These are phyloP conservation scores for Varanus komodoensis DNA, from an alignment of 2,113 vertebrate genomes.

Conservation along the genomic window DNA sequence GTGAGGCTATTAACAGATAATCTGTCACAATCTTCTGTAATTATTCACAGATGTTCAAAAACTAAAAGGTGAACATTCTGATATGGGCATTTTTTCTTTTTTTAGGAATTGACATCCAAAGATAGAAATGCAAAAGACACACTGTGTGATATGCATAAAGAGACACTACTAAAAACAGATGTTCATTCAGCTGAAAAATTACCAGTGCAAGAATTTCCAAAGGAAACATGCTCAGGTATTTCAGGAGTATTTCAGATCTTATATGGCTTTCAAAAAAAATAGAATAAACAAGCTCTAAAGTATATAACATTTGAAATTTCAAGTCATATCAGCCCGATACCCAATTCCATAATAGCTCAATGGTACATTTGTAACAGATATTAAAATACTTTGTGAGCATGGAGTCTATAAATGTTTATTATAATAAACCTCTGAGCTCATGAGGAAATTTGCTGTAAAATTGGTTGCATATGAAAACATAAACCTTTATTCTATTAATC, in stretches of 20 bases:
- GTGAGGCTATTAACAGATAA: not conserved
- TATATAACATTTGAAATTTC: not conserved
- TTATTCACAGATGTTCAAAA: not conserved
- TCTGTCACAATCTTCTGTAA: not conserved
- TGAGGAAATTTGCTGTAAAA: not conserved
- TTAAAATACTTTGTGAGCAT: not conserved
- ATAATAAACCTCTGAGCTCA: not conserved
- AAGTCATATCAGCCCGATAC: not conserved
- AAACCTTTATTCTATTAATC: not conserved
- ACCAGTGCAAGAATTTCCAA: conserved; percentile 44
- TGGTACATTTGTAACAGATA: not conserved
- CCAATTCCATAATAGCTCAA: not conserved
- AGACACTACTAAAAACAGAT: not conserved
- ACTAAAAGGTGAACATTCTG: not conserved
- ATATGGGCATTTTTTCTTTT: conserved; percentile 11
- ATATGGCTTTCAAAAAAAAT: conserved; percentile 2
- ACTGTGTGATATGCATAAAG: conserved; percentile 5
- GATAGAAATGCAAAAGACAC: conserved; percentile 40
- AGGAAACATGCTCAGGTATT: conserved; percentile 60
- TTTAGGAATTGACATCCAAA: conserved; percentile 56
- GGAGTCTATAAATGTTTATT: not conserved
- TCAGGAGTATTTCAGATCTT: conserved; percentile 13
- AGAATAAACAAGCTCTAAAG: not conserved
- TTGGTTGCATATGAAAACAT: not conserved
- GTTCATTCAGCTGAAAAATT: conserved; percentile 28